Conservation (phyloP, 1,140 invertebrate species). For the Penaeus japonicus region DNA sequence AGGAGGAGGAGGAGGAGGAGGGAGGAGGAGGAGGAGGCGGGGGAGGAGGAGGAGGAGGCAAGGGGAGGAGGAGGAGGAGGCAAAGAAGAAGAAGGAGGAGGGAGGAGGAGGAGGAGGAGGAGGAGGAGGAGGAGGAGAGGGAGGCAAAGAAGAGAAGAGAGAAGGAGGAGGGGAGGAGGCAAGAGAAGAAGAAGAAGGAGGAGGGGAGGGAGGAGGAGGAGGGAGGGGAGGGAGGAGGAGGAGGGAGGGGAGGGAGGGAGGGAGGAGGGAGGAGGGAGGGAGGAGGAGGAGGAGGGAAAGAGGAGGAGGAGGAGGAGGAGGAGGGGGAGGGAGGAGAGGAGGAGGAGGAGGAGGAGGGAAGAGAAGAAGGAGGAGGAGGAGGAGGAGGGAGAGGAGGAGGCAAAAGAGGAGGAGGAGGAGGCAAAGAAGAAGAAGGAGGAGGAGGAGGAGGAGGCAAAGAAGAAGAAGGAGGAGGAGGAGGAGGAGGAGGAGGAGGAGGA, state of each 20-base stretch:
- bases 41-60: background rate
- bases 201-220: background rate
- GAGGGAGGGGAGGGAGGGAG: background rate
- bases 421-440: too few species aligned
- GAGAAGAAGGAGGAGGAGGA: too few species aligned
- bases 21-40: background rate
- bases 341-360: too few species aligned
- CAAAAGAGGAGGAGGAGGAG: too few species aligned
- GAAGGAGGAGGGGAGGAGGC: too few species aligned
- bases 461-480: too few species aligned
- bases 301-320: background rate
- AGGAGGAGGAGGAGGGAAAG: background rate
- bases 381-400: too few species aligned
- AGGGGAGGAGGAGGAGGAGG: background rate
- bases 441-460: too few species aligned
- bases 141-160: background rate
- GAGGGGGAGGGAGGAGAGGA: background rate
- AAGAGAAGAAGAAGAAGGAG: too few species aligned
- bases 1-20: background rate
- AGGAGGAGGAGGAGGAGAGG: too few species aligned
- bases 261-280: background rate
- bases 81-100: background rate
- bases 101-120: too few species aligned
- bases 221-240: background rate
- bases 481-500: too few species aligned